Conservation (phyloP, 2,888 invertebrate species). For the Gastracanthus pulcherrimus region DNA sequence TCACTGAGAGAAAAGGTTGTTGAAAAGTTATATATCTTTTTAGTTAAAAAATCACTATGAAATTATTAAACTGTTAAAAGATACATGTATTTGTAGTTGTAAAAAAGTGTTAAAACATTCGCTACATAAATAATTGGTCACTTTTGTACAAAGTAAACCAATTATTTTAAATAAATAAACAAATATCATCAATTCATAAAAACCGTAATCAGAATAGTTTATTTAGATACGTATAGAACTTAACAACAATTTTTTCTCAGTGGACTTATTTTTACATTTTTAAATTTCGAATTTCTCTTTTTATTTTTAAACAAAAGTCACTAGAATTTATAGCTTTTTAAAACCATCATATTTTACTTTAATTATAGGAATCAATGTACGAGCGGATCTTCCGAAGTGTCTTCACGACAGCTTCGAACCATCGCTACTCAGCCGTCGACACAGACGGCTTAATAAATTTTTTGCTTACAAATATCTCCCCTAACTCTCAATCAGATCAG, state of each 20-base stretch:
- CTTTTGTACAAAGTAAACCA: no score
- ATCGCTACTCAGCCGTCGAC: constrained; percentile 23
- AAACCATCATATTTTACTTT: constrained; percentile 44
- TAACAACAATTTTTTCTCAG: constrained; percentile 10
- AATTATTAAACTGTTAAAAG: no score
- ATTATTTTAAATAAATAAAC: no score
- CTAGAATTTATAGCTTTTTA: constrained; percentile 45
- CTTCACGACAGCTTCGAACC: background rate
- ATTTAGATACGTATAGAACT: background rate
- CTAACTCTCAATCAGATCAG: constrained; percentile 48
- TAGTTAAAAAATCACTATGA: background rate
- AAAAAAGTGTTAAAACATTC: no score
- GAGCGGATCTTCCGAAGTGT: constrained; percentile 22
- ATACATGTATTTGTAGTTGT: no score
- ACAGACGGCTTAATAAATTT: constrained; percentile 33
- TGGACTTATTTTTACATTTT: constrained; percentile 13
- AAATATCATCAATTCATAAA: no score
- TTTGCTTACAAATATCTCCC: constrained; percentile 42
- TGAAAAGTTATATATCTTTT: constrained; percentile 13
- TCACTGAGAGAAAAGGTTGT: constrained; percentile 13
- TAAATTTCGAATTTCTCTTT: constrained; percentile 20
- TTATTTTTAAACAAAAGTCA: constrained; percentile 28
- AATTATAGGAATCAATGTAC: constrained; percentile 48
- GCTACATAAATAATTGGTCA: no score
- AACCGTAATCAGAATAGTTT: no score